Conservation (phyloP, 2,113 vertebrate genomes). For the Campylomormyrus tamandua region DNA sequence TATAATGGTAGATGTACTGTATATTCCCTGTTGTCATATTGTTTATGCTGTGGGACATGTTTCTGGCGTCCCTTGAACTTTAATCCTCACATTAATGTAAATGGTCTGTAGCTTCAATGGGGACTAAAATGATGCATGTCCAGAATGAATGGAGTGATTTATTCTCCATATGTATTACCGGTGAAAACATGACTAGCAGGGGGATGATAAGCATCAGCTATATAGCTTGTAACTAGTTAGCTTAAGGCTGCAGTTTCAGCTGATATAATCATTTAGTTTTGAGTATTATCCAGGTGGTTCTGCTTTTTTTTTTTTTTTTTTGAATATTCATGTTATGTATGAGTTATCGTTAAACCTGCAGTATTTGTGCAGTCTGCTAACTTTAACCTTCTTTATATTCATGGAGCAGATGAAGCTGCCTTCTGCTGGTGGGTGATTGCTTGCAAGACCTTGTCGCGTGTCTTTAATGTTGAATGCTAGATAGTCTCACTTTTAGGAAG, state of each 20-base stretch:
- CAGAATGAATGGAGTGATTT: background rate
- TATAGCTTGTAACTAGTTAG: background rate
- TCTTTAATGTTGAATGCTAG: background rate
- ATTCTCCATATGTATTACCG: background rate
- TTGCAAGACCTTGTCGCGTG: background rate
- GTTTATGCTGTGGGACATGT: background rate
- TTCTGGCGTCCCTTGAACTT: background rate
- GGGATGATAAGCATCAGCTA: background rate
- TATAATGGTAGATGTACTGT: background rate
- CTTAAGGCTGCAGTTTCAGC: background rate
- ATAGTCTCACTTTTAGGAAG: background rate
- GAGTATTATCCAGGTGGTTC: background rate
- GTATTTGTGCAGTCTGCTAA: background rate
- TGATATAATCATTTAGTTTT: background rate
- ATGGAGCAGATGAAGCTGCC: background rate
- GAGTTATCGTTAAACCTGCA: background rate
- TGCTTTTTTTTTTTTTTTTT: background rate
- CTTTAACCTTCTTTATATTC: background rate
- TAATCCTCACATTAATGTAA: background rate
- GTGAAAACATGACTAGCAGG: background rate
- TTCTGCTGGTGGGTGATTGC: background rate
- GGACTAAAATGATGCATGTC: background rate
- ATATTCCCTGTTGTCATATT: background rate
- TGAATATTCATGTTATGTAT: background rate
- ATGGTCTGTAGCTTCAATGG: background rate